Evolutionary conservation across 2,113 vertebrate genomes (phyloP).

Genomic region (Labrus mixtus): DNA sequence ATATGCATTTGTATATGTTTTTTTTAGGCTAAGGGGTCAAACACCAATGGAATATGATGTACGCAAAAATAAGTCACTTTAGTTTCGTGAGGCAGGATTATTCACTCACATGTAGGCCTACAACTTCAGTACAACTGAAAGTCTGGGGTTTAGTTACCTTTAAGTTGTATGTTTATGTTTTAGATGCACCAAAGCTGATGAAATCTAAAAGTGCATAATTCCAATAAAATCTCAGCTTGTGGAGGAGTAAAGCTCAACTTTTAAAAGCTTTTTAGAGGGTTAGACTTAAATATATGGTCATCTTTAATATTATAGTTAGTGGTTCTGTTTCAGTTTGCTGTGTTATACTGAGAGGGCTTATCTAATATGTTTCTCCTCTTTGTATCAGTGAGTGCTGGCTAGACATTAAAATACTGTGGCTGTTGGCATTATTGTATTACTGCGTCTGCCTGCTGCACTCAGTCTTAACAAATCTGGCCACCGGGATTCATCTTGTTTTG

Average conservation of each 20-base stretch:
- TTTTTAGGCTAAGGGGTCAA: neutral
- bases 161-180: constrained; percentile 7
- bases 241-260: neutral
- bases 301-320: neutral
- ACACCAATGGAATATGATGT: neutral
- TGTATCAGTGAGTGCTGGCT: neutral
- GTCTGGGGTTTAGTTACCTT: too few species aligned
- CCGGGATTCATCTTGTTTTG: neutral
- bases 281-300: neutral
- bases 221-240: neutral
- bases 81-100: constrained; percentile 20
- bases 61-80: constrained; percentile 1
- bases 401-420: neutral
- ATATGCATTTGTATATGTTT: too few species aligned
- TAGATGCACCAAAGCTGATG: constrained; percentile 1
- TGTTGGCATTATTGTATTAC: neutral
- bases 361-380: neutral
- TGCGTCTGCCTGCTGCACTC: neutral
- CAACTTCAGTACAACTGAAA: too few species aligned
- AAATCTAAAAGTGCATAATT: neutral
- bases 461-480: neutral
- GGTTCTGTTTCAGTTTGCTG: neutral
- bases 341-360: neutral
- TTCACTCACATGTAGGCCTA: constrained; percentile 15
- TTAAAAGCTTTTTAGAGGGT: neutral